Evolutionary conservation across 2,797 vertebrate species (phyloP), one percentile per base, ranked within the genome.

Genomic region (Ptychadena robeensis): DNA sequence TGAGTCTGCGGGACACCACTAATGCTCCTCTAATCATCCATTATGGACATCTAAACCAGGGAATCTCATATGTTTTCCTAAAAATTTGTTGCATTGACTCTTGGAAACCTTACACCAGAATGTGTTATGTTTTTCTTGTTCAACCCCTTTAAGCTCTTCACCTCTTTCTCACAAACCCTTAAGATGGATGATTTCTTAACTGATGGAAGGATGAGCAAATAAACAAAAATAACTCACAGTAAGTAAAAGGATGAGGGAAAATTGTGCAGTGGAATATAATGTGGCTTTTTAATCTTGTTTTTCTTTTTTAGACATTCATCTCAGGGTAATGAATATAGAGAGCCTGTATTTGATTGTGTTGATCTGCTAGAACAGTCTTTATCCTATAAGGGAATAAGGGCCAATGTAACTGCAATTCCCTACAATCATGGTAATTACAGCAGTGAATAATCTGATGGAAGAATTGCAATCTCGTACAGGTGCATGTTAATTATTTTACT

Each of bases 241-340:
- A 61, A 44, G 66, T 73, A 73, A 65, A 53, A 34, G 31, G 70
- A 75, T 63, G 61, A 80, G 59, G 63, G 48, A 66, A 80, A 80
- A 80, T 77, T 71, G 57, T 66, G 40, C 66, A 44, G 35, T 37
- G 69, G 31, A 80, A 82, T 80, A 85, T 80, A 79, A 79, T 79
- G 75, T 80, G 30, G 64, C 48, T 80, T 84, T 83, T 80, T 76
- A 75, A 85, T 85, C 72, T 65, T 85, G 71, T 75, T 70, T 80
- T 85, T 80, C 72, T 84, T 70, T 80, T 80, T 80, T 70, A 69
- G 80, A 75, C 68, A 85, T 85, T 85, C 82, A 73, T 80, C 65
- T 85, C 87, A 89, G 89, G 90, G 90, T 87, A 89, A 92, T 89
- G 86, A 85, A 87, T 90, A 87, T 86, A 86, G 87, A 80, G 73